These are phyloP conservation scores for Drosophila macrospina DNA, from an alignment of 2,888 invertebrate genomes.

Conservation along the genomic window DNA sequence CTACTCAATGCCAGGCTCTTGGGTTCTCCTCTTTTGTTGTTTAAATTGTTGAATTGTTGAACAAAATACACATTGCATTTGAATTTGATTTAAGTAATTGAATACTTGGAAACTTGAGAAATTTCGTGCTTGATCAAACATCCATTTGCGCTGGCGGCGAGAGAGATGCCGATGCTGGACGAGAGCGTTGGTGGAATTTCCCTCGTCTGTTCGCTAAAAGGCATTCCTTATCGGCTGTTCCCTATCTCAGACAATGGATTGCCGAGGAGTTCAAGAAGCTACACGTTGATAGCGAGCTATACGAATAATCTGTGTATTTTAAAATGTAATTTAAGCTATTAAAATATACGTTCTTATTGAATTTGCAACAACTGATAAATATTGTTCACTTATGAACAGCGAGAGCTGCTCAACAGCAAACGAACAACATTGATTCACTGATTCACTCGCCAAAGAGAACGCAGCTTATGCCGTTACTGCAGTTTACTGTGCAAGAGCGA, in stretches of 20 bases:
- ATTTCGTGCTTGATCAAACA: conserved; percentile 88
- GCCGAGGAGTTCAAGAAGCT: neutral
- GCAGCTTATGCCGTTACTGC: too few relatives aligned
- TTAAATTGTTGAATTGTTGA: too few relatives aligned
- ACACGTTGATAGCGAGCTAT: conserved; percentile 1
- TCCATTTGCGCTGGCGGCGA: conserved; percentile 93
- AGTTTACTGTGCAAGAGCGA: too few relatives aligned
- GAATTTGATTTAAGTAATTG: too few relatives aligned
- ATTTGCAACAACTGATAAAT: too few relatives aligned
- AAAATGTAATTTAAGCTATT: neutral
- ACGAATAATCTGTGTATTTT: neutral
- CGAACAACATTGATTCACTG: too few relatives aligned
- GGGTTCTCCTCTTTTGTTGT: neutral
- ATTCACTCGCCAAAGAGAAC: too few relatives aligned
- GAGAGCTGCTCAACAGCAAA: too few relatives aligned
- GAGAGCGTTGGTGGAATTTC: conserved; percentile 93
- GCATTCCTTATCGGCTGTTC: conserved; percentile 84
- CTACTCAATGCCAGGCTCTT: neutral
- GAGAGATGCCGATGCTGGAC: conserved; percentile 88
- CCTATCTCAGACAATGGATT: conserved; percentile 70
- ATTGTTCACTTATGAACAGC: too few relatives aligned
- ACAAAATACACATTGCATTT: too few relatives aligned
- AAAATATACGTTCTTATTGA: too few relatives aligned
- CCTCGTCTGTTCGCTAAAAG: conserved; percentile 88
- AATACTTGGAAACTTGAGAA: too few relatives aligned